These are phyloP conservation scores for Diabrotica virgifera DNA, from an alignment of 1,140 invertebrate genomes.

Conservation along the genomic window DNA sequence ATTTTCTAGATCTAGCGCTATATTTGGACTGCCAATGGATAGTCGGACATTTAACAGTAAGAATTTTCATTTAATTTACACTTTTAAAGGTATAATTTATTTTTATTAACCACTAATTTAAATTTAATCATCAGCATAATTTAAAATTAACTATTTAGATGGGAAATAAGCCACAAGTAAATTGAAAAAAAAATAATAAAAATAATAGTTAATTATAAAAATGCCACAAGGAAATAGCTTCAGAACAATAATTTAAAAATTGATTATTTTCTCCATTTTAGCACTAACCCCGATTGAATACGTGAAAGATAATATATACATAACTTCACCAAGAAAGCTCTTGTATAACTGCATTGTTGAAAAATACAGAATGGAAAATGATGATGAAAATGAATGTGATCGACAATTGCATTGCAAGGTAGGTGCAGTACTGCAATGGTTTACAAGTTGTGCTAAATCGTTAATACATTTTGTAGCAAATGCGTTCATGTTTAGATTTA, in stretches of 20 bases:
- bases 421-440: conserved; percentile 9
- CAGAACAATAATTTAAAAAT: conserved; percentile 14
- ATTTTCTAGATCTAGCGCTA: conserved; percentile 61
- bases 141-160: no score
- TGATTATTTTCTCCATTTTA: conserved; percentile 42
- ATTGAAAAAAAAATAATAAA: no score
- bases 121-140: no score
- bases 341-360: conserved; percentile 59
- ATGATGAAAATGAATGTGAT: conserved; percentile 37
- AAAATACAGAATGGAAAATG: conserved; percentile 48
- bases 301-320: conserved; percentile 56
- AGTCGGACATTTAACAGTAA: conserved; percentile 45
- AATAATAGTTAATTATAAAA: no score
- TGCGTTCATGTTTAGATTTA: conserved; percentile 56
- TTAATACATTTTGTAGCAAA: conserved; percentile 40
- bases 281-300: conserved; percentile 62
- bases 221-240: no score
- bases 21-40: conserved; percentile 64
- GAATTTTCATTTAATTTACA: background rate
- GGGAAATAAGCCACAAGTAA: no score
- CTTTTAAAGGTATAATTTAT: background rate
- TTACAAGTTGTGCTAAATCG: background rate
- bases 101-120: no score
- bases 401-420: conserved; percentile 44
- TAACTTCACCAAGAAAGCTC: conserved; percentile 61